phyloP scores from a whole-genome alignment of 2,888 invertebrate genomes.

The Pandemis cinnamomeana region DNA sequence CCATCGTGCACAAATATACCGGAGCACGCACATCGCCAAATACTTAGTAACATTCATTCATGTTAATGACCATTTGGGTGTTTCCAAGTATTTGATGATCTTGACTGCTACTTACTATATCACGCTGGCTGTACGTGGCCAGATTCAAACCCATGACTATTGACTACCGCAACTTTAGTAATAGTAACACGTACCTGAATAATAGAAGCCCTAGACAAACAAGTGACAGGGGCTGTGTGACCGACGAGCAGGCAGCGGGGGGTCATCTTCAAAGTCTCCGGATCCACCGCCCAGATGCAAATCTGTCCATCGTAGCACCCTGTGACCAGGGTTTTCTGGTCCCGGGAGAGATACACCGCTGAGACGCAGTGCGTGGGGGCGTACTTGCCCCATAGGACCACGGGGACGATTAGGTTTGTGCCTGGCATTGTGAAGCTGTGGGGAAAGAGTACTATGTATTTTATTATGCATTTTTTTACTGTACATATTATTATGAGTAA shows the following conservation, averaged over 20 bases:
- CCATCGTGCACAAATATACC: no score
- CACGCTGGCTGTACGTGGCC: no score
- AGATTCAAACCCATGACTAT: no score
- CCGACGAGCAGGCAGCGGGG: slow-evolving; percentile 96
- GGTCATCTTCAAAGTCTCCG: slow-evolving; percentile 93
- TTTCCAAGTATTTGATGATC: no score
- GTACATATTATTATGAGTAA: no score
- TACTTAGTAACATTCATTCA: no score
- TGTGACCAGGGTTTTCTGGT: slow-evolving; percentile 96
- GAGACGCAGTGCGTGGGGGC: slow-evolving; percentile 99
- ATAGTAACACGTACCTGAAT: slow-evolving; percentile 68
- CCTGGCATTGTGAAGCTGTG: slow-evolving; percentile 86
- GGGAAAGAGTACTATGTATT: slow-evolving; percentile 1
- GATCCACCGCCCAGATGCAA: slow-evolving; percentile 94
- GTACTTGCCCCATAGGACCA: slow-evolving; percentile 98
- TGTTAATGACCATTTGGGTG: no score
- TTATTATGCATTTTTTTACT: no score
- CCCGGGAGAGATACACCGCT: slow-evolving; percentile 95
- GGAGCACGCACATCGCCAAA: no score
- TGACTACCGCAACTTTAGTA: no score
- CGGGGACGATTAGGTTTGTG: slow-evolving; percentile 97
- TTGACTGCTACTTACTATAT: no score
- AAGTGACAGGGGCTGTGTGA: slow-evolving; percentile 97
- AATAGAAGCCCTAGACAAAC: slow-evolving; percentile 93
- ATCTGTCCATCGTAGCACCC: slow-evolving; percentile 99